Base-by-base conservation (phyloP, 2,797 vertebrate genomes). In the Pipistrellus pygmaeus region DNA sequence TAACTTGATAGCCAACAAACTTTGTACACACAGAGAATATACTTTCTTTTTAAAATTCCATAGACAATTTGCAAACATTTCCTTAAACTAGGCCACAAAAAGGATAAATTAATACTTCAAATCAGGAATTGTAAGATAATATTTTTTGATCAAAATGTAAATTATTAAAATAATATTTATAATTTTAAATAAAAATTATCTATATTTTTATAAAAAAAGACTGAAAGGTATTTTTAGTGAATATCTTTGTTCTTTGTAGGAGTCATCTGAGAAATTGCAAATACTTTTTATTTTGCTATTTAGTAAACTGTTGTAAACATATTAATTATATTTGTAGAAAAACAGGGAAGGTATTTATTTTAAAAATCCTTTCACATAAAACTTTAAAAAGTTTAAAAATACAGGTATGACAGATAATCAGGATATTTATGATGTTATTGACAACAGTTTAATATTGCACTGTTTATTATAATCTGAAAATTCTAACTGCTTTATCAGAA, bases 271-370 rank as follows among this genome's bases (percentile, higher is more conserved):
- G 68, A 84, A 23, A 73, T 7, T 68, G 23, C 4, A 76, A 83
- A 83, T 38, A 64, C 18, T 53, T 90, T 77, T 92, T 84, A 44
- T 81, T 90, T 93, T 81, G 41, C 2, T 83, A 9, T 76, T 93
- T 83, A 80, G 12, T 80, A 83, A 95, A 93, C 69, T 77, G 55
- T 5, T 30, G 17, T 78, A 85, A 90, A 66, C 15, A 82, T n/a
- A 46, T 81, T 84, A 69, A 30, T 87, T 69, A 17, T 53, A 41
- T 77, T 83, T n/a, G 20, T 53, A 55, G 48, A 66, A 95, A 90
- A 90, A 2, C 25, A 88, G 5, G 18, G 83, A 60, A 80, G 8
- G 7, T 30, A 57, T 76, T 69, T 88, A 72, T 8, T 94, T 23
- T 30, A 68, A 77, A 85, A 86, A 14, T 18, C 17, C 25, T 92